Conservation (phyloP, 2,113 vertebrate species). For the Plecotus auritus region DNA sequence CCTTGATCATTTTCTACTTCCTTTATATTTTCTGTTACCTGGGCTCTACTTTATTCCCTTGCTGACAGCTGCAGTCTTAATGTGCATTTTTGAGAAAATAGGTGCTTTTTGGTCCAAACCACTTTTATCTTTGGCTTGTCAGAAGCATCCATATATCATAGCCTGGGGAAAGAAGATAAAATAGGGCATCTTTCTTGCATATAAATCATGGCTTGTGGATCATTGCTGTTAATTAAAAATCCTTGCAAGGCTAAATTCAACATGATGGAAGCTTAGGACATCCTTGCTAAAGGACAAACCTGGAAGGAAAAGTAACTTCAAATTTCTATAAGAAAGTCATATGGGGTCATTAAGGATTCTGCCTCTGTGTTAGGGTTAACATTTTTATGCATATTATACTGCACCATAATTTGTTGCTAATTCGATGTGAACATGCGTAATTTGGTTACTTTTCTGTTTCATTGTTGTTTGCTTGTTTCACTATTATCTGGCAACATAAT, state of each 20-base stretch:
- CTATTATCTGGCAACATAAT: conserved; percentile 14
- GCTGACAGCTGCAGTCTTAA: conserved; percentile 59
- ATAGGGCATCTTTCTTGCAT: conserved; percentile 72
- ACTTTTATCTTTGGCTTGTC: conserved; percentile 70
- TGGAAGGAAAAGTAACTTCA: conserved; percentile 58
- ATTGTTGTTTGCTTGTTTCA: not conserved
- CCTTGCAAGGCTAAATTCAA: conserved; percentile 71
- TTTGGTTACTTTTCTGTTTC: conserved; percentile 20
- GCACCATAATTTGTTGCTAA: not conserved
- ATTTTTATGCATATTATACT: not conserved
- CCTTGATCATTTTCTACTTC: conserved; percentile 29
- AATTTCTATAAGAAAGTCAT: conserved; percentile 44
- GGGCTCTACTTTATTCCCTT: conserved; percentile 56
- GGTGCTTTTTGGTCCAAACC: conserved; percentile 61
- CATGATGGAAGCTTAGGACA: conserved; percentile 70
- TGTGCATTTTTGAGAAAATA: conserved; percentile 57
- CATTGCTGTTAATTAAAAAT: conserved; percentile 73
- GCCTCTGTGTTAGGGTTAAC: not conserved
- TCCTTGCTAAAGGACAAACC: conserved; percentile 73
- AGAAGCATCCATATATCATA: conserved; percentile 72
- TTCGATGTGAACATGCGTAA: not conserved
- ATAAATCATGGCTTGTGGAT: conserved; percentile 74
- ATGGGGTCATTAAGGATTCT: not conserved
- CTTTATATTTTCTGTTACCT: conserved; percentile 45
- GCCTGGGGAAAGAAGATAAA: conserved; percentile 69